Conservation (phyloP, 2,888 invertebrate genomes). For the Troides oblongomaculatus region DNA sequence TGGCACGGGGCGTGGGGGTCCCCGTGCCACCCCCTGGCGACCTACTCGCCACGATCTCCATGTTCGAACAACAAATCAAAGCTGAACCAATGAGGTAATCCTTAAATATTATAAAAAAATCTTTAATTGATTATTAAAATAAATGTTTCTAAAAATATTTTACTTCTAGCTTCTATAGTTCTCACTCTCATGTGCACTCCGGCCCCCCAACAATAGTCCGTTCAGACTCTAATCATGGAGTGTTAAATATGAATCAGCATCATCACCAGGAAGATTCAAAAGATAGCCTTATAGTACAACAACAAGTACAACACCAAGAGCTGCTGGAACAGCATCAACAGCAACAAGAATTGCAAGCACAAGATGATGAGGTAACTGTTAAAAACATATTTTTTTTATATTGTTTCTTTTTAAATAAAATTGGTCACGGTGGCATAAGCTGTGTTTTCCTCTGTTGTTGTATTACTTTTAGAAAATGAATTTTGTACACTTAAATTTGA, state of each 20-base stretch:
- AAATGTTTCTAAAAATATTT: conserved; percentile 11
- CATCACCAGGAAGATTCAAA: conserved; percentile 73
- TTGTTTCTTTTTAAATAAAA: too few species aligned
- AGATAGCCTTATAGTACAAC: conserved; percentile 73
- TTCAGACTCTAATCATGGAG: conserved; percentile 68
- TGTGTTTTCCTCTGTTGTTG: too few species aligned
- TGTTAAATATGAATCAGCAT: conserved; percentile 73
- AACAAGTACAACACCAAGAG: conserved; percentile 73
- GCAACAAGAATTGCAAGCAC: conserved; percentile 71
- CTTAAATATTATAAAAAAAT: neutral
- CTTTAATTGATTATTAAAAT: conserved; percentile 42
- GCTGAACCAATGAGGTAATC: conserved; percentile 83
- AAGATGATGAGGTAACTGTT: conserved; percentile 67
- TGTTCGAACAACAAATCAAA: conserved; percentile 86
- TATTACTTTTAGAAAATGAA: too few species aligned
- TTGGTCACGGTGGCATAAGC: too few species aligned
- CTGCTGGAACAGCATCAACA: conserved; percentile 75
- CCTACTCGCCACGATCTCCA: conserved; percentile 82
- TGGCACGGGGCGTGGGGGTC: conserved; percentile 81
- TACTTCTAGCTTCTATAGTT: conserved; percentile 71
- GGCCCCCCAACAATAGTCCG: conserved; percentile 72
- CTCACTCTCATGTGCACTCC: conserved; percentile 71
- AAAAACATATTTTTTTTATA: neutral
- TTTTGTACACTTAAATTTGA: too few species aligned
- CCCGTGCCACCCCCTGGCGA: conserved; percentile 82